Percentiles rank a stretch among this genome's conserved stretches.
These are phyloP conservation scores for Aphrophora alni DNA, from an alignment of 2,888 invertebrate genomes.

Conservation along the genomic window DNA sequence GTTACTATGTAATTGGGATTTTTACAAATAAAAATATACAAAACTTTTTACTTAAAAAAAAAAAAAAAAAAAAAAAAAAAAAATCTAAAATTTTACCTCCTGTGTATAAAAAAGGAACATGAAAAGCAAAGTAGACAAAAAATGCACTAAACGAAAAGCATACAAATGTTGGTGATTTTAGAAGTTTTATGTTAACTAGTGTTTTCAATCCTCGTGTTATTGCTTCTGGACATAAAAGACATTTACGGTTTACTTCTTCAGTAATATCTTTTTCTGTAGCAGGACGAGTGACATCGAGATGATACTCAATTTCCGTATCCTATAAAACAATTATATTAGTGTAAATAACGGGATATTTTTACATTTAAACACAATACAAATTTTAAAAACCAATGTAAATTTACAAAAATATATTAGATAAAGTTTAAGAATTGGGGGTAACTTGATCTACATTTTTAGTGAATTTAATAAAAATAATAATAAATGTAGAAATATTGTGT, in stretches of 20 bases:
- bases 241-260: constrained; percentile 1
- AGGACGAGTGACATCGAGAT: constrained; percentile 30
- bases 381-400: too few species aligned
- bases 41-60: too few species aligned
- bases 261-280: constrained; percentile 17
- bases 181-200: constrained; percentile 55
- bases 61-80: too few species aligned
- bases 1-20: too few species aligned
- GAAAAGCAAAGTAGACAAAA: constrained; percentile 11
- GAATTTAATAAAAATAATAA: too few species aligned
- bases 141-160: constrained; percentile 22
- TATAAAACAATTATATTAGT: neutral
- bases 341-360: too few species aligned
- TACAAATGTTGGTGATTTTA: constrained; percentile 33
- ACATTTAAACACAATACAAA: too few species aligned
- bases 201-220: constrained; percentile 16
- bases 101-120: neutral
- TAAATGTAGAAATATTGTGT: too few species aligned
- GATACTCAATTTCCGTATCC: constrained; percentile 36
- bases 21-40: too few species aligned
- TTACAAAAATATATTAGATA: too few species aligned
- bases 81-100: neutral
- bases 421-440: too few species aligned
- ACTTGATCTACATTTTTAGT: too few species aligned
- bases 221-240: constrained; percentile 22